Conservation (phyloP, 2,113 vertebrate species). For the Hippolais icterina region DNA sequence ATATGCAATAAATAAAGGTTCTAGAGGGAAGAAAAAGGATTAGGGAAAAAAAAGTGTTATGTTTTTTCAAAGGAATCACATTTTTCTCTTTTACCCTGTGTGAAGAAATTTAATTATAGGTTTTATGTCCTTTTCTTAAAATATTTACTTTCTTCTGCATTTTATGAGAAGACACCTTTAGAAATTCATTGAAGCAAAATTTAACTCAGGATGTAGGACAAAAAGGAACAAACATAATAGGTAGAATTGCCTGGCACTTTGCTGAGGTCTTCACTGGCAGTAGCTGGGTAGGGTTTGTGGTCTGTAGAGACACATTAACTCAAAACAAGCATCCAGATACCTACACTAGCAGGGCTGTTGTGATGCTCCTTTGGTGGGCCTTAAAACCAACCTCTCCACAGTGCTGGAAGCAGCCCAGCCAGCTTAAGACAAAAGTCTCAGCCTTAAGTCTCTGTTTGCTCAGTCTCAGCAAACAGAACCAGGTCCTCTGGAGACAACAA, state of each 20-base stretch:
- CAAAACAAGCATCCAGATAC: not conserved
- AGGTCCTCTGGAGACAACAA: not conserved
- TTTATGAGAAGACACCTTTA: not conserved
- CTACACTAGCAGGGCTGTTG: not conserved
- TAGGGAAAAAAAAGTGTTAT: not conserved
- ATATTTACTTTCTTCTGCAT: not conserved
- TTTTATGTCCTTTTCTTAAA: not conserved
- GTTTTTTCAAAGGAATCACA: not conserved
- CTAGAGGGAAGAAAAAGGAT: not conserved
- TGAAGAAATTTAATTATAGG: not conserved
- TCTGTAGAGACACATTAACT: not conserved
- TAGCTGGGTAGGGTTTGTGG: not conserved
- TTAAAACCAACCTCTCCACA: not conserved
- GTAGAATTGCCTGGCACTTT: not conserved
- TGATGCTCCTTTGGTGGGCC: not conserved
- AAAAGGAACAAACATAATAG: not conserved
- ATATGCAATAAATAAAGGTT: constrained; percentile 40
- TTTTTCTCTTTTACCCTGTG: not conserved
- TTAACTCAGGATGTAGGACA: not conserved
- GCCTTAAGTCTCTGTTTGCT: not conserved
- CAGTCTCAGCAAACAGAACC: not conserved
- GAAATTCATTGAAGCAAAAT: not conserved
- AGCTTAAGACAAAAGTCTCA: not conserved
- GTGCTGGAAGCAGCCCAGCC: not conserved
- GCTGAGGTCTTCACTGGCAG: not conserved